Base-by-base conservation (phyloP, 2,888 invertebrate species). In the Macrosiphum euphorbiae region DNA sequence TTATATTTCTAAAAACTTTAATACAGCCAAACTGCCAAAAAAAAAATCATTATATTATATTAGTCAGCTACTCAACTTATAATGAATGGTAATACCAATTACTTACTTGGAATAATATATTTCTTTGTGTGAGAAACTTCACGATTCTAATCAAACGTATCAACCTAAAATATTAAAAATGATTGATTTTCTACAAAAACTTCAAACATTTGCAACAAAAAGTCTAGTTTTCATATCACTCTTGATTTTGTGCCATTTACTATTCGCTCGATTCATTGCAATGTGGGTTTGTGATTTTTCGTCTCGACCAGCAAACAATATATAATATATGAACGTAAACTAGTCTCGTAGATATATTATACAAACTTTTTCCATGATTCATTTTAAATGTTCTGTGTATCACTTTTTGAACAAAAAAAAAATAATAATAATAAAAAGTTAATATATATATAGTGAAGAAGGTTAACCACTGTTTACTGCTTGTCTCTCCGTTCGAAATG, bases 331-430 rank as follows among this genome's bases (percentile, higher is more conserved):
- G 58, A 55, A 89, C 55, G 47, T 85, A 85, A 84, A 92, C 67
- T 85, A 61, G 84, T 89, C 35, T 78, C n/a, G 47, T 67, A 88
- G 50, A 67, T 78, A 78, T 88, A 78, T 88, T 44, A 88, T 61
- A 20, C 47, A 35, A 93, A 93, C 93, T 93, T 93, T 93, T 58
- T 85, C 93, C 93, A 93, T 93, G 89, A 90, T 89, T 93, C 89
- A 89, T 93, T 89, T 89, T 90, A 89, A 93, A 93, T 47, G 93
- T 61, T 47, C 85, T 89, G 93, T 90, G 85, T 93, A 89, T 85
- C 89, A 93, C 84, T 89, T 89, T 92, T 89, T 85, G 13, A 47
- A 47, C 8, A 85, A 84, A 84, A 52, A 87, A 52, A 50, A 91
- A 91, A 52, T 35, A 78, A 1, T 24, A 78, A 47, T 47, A 78